Conservation (phyloP, 1,140 invertebrate species). For the Drosophila mojavensis region DNA sequence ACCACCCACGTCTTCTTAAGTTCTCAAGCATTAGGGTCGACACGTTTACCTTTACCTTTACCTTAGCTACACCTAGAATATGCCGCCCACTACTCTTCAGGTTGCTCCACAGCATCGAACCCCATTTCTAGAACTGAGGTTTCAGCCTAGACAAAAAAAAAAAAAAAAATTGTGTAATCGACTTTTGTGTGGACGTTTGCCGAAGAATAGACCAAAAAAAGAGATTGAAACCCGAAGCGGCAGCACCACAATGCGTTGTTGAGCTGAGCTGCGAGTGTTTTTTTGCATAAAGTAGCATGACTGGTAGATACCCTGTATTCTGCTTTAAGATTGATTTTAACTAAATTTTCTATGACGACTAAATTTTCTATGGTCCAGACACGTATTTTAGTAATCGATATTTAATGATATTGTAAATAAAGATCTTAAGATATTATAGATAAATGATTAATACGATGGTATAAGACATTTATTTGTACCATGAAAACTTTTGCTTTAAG, state of each 20-base stretch:
- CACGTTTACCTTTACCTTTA: neutral
- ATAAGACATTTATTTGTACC: no score
- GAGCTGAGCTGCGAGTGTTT: neutral
- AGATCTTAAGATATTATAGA: no score
- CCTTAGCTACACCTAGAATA: neutral
- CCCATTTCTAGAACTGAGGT: no score
- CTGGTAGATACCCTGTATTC: neutral
- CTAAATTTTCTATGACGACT: no score
- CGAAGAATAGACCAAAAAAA: conserved; percentile 2
- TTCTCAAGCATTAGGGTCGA: neutral
- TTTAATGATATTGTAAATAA: neutral
- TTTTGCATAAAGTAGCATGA: neutral
- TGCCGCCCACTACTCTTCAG: neutral
- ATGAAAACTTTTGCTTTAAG: no score
- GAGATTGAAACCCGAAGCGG: neutral
- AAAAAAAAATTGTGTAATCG: conserved; percentile 18
- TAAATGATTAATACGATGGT: no score
- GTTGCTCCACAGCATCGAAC: neutral
- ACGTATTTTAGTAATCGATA: neutral
- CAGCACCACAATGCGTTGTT: neutral
- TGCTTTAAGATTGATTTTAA: neutral
- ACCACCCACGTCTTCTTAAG: neutral
- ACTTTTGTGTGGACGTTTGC: conserved; percentile 14
- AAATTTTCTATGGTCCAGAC: no score
- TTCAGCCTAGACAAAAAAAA: conserved; percentile 14